phyloP scores from a whole-genome alignment of 2,888 invertebrate genomes.

The Drosophila kanekoi region DNA sequence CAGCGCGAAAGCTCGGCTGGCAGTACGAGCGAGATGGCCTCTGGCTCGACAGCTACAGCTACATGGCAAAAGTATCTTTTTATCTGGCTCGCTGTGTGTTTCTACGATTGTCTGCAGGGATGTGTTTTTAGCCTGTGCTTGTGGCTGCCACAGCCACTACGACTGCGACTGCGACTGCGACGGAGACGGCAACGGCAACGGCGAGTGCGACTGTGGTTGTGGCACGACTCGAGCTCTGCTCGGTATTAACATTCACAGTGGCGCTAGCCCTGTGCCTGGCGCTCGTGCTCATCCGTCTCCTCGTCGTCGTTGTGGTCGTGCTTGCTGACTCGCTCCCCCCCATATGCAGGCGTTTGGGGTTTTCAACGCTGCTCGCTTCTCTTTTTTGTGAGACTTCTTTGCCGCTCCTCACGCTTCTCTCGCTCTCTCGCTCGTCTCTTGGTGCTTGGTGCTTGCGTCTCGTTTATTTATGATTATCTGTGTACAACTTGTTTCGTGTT shows the following conservation, averaged over 20 bases:
- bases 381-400: slow-evolving; percentile 25
- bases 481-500: slow-evolving; percentile 82
- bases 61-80: slow-evolving; percentile 76
- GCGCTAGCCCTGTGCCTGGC: slow-evolving; percentile 57
- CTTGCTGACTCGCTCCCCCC: slow-evolving; percentile 57
- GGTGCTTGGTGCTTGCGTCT: slow-evolving; percentile 58
- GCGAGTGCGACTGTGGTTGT: slow-evolving; percentile 37
- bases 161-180: slow-evolving; percentile 12
- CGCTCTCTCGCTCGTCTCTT: slow-evolving; percentile 6
- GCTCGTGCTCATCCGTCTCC: slow-evolving; percentile 51
- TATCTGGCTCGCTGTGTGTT: slow-evolving; percentile 72
- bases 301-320: slow-evolving; percentile 46
- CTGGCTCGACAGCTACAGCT: slow-evolving; percentile 17
- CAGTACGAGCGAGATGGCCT: slow-evolving; percentile 37
- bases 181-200: slow-evolving; percentile 21
- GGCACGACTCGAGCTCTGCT: slow-evolving; percentile 59
- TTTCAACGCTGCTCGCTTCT: slow-evolving; percentile 18
- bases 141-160: slow-evolving; percentile 4
- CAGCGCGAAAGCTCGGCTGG: neutral
- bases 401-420: slow-evolving; percentile 1
- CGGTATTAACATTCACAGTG: slow-evolving; percentile 47
- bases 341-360: slow-evolving; percentile 19
- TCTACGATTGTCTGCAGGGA: slow-evolving; percentile 72
- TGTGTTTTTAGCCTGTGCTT: slow-evolving; percentile 13
- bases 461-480: slow-evolving; percentile 82